Evolutionary conservation across 35 echinoderm and acorn worm species (phyloP), one percentile per base, ranked within the genome.

Genomic region (Apostichopus californicus): DNA sequence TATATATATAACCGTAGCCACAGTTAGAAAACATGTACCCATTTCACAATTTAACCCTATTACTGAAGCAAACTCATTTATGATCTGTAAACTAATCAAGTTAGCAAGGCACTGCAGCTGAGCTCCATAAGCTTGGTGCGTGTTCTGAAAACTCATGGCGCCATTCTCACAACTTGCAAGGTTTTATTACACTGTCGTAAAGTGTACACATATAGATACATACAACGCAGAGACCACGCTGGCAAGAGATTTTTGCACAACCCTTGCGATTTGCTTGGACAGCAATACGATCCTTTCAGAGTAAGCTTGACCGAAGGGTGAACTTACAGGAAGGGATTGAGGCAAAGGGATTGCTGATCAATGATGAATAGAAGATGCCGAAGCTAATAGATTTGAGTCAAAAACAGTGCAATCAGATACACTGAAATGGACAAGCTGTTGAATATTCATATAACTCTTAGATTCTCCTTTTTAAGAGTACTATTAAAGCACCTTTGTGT

Each of bases 11-110:
- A 34, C 28, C 34, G 34, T 46, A 46, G 34, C 34, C 71, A 75
- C 71, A 6, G 71, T 75, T 75, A 61, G 13, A 68, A 75, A 75
- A 75, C 71, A 75, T 75, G 71, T 22, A 75, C 17, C 71, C 71
- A 75, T 75, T 75, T 75, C 17, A 18, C 17, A 18, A 75, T 75
- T 75, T 75, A 75, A 75, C 71, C 20, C 71, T 75, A 75, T 75
- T 75, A 75, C 71, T 75, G 71, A 75, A 75, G 21, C 71, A 75
- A 75, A 75, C 71, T 75, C 20, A 75, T 75, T 75, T 75, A 75
- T n/a, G 71, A 75, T 75, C 71, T 20, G 71, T 20, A 75, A 20
- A 18, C 14, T 75, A 75, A 75, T 75, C 71, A 75, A 22, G 17
- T 75, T 75, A 75, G 71, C 71, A 75, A 75, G 71, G 21, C 7